Evolutionary conservation across 2,113 vertebrate genomes (phyloP), one percentile per base, ranked within the genome.

Genomic region (Scartelaos histophorus): DNA sequence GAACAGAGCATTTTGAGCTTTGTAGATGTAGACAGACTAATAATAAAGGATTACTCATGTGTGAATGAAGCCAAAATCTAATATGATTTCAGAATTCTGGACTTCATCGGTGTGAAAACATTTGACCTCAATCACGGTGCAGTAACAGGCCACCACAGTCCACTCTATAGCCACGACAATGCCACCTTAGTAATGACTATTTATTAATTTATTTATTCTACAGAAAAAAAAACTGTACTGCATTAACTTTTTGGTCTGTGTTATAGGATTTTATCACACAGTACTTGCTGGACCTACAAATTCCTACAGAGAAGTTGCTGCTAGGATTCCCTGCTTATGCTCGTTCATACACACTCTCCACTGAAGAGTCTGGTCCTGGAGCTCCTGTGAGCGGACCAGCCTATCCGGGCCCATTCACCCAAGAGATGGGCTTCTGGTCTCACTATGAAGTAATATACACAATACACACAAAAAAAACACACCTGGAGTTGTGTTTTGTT

Each of bases 51-150:
- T 29, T 29, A 29, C 29, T 29, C 29, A 29, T 29, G 29, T 29
- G 29, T 29, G 29, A 29, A 29, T 29, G 29, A 29, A 29, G 4
- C 29, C 56, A 25, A 58, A 58, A 25, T 25, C 2, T 13, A 25
- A 15, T 61, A n/a, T 82, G 49, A 69, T 64, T 76, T 53, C 7
- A 94, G 92, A 75, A 91, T 93, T 58, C 49, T 93, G 85, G 92
- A 95, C 65, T 86, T 93, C 66, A 92, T 94, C 83, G 91, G 81
- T 57, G 87, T 94, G 21, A 93, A 92, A 89, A 87, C 88, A 2
- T 94, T 90, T 71, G 88, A 93, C 70, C 79, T 94, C 43, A 83
- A 78, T 70, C 85, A 86, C 82, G 87, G 92, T 54, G 67, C 65
- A 19, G 78, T 89, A 61, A 92, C 92, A 24, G 91, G 85, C 65